Percentiles rank a stretch among this genome's conserved stretches.
Conservation (phyloP, 2,113 vertebrate species). For the Solea senegalensis region DNA sequence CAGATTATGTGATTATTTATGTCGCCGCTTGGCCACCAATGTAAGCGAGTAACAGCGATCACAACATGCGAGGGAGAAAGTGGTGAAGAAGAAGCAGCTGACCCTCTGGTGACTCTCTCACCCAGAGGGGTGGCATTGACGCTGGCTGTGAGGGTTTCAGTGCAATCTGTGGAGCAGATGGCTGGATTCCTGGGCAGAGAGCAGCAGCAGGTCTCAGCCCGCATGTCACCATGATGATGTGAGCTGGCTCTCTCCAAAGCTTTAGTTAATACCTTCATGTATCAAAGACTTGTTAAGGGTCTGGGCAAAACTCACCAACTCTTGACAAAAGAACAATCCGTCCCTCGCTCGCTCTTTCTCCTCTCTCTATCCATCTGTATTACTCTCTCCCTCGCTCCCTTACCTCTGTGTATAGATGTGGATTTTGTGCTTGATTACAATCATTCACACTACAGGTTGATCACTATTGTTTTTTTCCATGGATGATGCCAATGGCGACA, state of each 20-base stretch:
- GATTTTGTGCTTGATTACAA: not conserved
- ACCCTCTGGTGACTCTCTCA: constrained; percentile 86
- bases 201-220: constrained; percentile 76
- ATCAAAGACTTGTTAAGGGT: constrained; percentile 72
- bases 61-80: constrained; percentile 60
- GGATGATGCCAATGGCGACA: too few relatives aligned
- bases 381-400: not conserved
- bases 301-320: constrained; percentile 62
- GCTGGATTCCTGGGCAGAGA: constrained; percentile 79
- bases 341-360: constrained; percentile 8
- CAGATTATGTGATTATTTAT: constrained; percentile 50
- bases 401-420: not conserved
- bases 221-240: constrained; percentile 71
- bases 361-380: not conserved
- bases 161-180: constrained; percentile 87
- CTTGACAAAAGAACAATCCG: constrained; percentile 48
- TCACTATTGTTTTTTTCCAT: too few relatives aligned
- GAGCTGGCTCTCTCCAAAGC: constrained; percentile 67
- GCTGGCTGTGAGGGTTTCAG: constrained; percentile 78
- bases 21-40: constrained; percentile 38
- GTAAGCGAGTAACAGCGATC: constrained; percentile 51
- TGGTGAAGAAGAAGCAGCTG: constrained; percentile 66
- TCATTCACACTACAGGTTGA: too few relatives aligned
- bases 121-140: constrained; percentile 85
- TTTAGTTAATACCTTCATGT: constrained; percentile 76